Evolutionary conservation across 2,888 invertebrate genomes (phyloP), one percentile per base, ranked within the genome.

Genomic region (Uropetala carovei): DNA sequence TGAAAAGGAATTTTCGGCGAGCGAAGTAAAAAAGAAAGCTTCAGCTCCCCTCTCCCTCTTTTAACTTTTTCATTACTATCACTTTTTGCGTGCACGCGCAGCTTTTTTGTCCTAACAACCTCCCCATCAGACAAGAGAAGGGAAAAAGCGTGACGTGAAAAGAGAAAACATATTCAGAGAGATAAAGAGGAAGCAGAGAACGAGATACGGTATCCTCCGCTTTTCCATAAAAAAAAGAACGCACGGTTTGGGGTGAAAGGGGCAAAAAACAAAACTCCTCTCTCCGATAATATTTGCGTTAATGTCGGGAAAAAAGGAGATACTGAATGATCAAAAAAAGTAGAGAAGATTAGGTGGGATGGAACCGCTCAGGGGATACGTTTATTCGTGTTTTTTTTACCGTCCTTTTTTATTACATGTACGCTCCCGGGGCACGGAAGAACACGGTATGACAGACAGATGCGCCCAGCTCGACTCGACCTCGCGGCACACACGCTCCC

Each of bases 401-500:
- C 60, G 30, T 18, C 68, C 8, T 68, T 68, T 68, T 68, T 22
- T 43, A 43, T 3, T 43, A 43, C 43, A 43, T 64, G 18, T 89
- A n/a, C 89, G 56, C 60, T 68, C 64, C 64, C 16, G 89, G 89
- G 89, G 43, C 89, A 64, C 30, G 89, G n/a, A 89, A 27, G 89
- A 89, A 89, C 89, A 89, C 89, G 64, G 43, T 43, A n/a, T 89
- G 89, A 89, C 89, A 86, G 60, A 60, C 86, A 89, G 89, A 89
- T 89, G 89, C 89, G 89, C 89, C 43, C 89, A 43, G 18, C 89
- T 57, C 89, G 59, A 27, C 60, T 43, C 89, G 18, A 18, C 27
- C 27, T n/a, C 16, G 18, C 83, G 10, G 18, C 83, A 75, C n/a
- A 27, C 75, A n/a, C 11, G 10, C 82, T n/a, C 27, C 30, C 43